These are phyloP conservation scores for Dipus sagitta DNA, from an alignment of 2,797 vertebrate species.

Conservation along the genomic window DNA sequence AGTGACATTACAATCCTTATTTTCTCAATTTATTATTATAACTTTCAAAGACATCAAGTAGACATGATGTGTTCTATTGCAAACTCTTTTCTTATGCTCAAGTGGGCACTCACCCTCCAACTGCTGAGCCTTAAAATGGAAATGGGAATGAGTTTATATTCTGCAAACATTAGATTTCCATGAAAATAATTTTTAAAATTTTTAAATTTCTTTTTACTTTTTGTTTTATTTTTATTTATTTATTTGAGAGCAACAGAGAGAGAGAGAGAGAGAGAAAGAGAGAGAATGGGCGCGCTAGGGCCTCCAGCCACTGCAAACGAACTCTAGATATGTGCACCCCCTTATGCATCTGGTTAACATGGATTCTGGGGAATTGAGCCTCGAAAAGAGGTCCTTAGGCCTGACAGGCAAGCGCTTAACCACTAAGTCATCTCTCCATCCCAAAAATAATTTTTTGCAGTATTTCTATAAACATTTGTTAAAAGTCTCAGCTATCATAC, in stretches of 20 bases:
- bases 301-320: too few species aligned
- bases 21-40: slow-evolving; percentile 1
- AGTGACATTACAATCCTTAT: neutral
- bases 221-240: too few species aligned
- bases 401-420: too few species aligned
- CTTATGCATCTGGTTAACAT: too few species aligned
- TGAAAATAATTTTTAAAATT: neutral
- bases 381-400: too few species aligned
- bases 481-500: slow-evolving; percentile 33
- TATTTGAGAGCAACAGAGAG: too few species aligned
- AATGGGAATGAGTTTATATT: neutral
- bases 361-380: too few species aligned
- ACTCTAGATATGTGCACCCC: too few species aligned
- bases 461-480: slow-evolving; percentile 56
- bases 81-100: neutral
- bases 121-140: neutral
- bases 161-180: slow-evolving; percentile 19
- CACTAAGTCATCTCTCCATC: too few species aligned
- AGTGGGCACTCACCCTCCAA: neutral
- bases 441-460: neutral
- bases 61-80: slow-evolving; percentile 27
- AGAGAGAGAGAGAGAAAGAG: too few species aligned
- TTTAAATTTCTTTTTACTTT: too few species aligned
- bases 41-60: neutral
- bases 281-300: too few species aligned